Conservation (phyloP, 2,797 vertebrate genomes). For the Crypturellus tataupa region DNA sequence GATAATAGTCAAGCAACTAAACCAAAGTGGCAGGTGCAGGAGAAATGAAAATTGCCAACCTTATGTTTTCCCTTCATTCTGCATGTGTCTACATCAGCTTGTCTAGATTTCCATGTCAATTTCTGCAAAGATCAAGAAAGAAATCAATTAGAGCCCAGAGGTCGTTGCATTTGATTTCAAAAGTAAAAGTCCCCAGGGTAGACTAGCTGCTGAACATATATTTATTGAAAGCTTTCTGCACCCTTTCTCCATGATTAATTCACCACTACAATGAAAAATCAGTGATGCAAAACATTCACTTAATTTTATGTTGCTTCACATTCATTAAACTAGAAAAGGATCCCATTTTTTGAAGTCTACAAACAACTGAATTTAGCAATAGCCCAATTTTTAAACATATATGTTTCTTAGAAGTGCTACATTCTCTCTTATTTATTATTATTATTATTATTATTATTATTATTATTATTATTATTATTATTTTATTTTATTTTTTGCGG, state of each 20-base stretch:
- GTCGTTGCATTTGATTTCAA: constrained; percentile 75
- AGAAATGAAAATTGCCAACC: constrained; percentile 86
- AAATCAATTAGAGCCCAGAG: constrained; percentile 80
- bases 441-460: background rate
- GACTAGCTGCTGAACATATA: constrained; percentile 61
- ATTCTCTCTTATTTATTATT: background rate
- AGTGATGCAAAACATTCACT: constrained; percentile 34
- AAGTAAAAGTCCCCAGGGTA: constrained; percentile 75
- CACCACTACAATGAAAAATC: constrained; percentile 49
- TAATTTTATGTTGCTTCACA: constrained; percentile 57
- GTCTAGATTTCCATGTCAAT: constrained; percentile 98
- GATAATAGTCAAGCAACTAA: constrained; percentile 77
- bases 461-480: background rate
- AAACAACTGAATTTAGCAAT: background rate
- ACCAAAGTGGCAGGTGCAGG: constrained; percentile 75
- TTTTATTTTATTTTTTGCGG: constrained; percentile 28
- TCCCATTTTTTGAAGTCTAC: constrained; percentile 2
- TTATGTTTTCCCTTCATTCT: constrained; percentile 99
- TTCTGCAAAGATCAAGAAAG: constrained; percentile 87
- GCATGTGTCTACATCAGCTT: constrained; percentile 97
- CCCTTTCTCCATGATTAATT: constrained; percentile 75
- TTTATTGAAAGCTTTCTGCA: constrained; percentile 74
- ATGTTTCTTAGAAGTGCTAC: background rate
- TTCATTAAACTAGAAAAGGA: constrained; percentile 47
- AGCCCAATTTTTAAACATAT: background rate